Evolutionary conservation across 2,113 vertebrate species (phyloP), one percentile per base, ranked within the genome.

Genomic region (Amblyopsis rosae): DNA sequence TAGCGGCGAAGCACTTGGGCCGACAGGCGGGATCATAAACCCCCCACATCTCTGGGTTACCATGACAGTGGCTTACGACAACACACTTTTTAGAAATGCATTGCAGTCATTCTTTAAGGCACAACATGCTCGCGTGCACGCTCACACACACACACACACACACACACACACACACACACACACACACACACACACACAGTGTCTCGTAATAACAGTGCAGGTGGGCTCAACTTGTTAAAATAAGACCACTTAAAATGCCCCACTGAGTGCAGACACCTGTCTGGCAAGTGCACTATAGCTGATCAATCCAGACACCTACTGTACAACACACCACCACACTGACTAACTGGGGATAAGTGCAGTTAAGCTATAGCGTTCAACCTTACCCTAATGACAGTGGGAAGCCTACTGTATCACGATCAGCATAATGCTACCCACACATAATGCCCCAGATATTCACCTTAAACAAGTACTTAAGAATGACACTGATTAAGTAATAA

Each of bases 1-100:
- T 76, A 72, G 55, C 64, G 86, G 81, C 78, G 86, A 82, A 82
- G 79, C 75, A 49, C 11, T 54, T 72, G 72, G 77, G 65, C 75
- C 17, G 71, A 81, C 75, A 82, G 58, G 59, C 61, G 26, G 3
- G 48, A 26, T 77, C 81, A 76, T 80, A 79, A 87, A 82, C 62
- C 72, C 69, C 12, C 13, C 26, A 11, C 13, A 13, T 59, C 60
- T 32, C 59, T 49, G 0, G 53, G 85, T 83, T 87, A 75, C 82
- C 82, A 86, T 81, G 76, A 59, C 66, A 13, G 9, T 61, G 53
- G 48, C 84, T 87, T 63, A 72, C 67, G 60, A 58, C 60, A 68
- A 76, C 60, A 70, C 60, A 72, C 65, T 62, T 82, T 67, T 53
- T 62, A 74, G 60, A 63, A 75, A 73, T 69, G 35, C 56, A 5